Evolutionary conservation across 2,797 vertebrate genomes (phyloP).

Genomic region (Spheniscus humboldti): DNA sequence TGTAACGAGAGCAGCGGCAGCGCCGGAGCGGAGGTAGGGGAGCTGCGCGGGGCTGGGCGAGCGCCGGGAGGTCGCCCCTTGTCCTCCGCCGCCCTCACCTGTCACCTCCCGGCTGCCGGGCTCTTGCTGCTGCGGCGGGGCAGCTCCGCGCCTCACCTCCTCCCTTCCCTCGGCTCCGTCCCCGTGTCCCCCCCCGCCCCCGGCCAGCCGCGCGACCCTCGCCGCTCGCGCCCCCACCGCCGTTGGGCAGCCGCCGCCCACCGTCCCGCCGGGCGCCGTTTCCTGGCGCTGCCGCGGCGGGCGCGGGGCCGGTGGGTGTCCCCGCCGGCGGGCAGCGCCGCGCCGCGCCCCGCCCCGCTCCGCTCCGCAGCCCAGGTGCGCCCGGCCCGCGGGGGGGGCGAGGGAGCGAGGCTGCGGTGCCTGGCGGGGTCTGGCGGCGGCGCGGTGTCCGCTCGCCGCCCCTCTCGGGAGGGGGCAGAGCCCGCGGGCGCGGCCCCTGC

Average conservation of each 20-base stretch:
- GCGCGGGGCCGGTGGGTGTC: not conserved
- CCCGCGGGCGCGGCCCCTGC: not conserved
- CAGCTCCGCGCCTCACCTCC: not conserved
- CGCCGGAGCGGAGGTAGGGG: not conserved
- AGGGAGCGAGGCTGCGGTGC: not conserved
- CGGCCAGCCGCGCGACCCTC: not conserved
- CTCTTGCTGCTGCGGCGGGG: not conserved
- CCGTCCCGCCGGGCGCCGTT: not conserved
- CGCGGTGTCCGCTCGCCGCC: not conserved
- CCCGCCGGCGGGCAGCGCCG: not conserved
- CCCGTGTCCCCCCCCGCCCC: too few relatives aligned
- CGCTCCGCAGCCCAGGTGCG: not conserved
- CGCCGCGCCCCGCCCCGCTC: not conserved
- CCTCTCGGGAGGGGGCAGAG: not conserved
- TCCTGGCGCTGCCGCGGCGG: not conserved
- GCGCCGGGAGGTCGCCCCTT: not conserved
- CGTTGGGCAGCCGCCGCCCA: not conserved
- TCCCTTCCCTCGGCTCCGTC: not conserved
- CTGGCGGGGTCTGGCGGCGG: not conserved
- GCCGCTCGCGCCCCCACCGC: not conserved
- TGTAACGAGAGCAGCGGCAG: not conserved
- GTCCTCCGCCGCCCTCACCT: not conserved
- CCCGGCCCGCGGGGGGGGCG: not conserved
- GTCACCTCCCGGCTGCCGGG: not conserved
- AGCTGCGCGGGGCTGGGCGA: not conserved